These are phyloP conservation scores for Clivina fossor DNA, from an alignment of 2,888 invertebrate species.

Conservation along the genomic window DNA sequence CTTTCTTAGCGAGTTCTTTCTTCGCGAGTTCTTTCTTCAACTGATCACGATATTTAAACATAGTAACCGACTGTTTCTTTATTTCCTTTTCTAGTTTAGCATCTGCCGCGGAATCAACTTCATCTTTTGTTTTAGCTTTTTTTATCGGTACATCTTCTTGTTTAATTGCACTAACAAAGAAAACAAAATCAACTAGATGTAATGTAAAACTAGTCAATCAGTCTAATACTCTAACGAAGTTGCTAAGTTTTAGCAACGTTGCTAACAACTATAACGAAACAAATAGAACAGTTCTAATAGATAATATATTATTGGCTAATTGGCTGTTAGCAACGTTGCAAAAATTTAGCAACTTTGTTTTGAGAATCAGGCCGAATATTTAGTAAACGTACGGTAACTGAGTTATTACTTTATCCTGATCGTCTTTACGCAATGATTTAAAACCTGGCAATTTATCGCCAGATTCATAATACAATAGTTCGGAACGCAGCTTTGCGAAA, in stretches of 20 bases:
- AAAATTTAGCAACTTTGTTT: too few species aligned
- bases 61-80: conserved; percentile 70
- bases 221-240: too few species aligned
- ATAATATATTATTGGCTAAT: too few species aligned
- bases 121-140: conserved; percentile 68
- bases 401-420: conserved; percentile 64
- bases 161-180: conserved; percentile 51
- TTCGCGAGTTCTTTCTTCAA: conserved; percentile 59
- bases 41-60: conserved; percentile 68
- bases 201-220: too few species aligned
- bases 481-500: conserved; percentile 74
- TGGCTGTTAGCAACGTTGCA: too few species aligned
- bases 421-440: conserved; percentile 67
- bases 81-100: conserved; percentile 61
- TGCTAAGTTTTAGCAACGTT: too few species aligned
- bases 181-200: too few species aligned
- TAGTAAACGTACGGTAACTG: conserved; percentile 63
- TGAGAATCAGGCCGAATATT: too few species aligned
- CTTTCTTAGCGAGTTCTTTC: too few species aligned
- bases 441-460: conserved; percentile 80
- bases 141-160: conserved; percentile 65
- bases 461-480: conserved; percentile 71
- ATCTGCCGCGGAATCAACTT: conserved; percentile 56
- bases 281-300: too few species aligned
- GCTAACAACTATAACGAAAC: too few species aligned